Evolutionary conservation across 1,140 invertebrate species (phyloP).

Genomic region (Drosophila kohkoa): DNA sequence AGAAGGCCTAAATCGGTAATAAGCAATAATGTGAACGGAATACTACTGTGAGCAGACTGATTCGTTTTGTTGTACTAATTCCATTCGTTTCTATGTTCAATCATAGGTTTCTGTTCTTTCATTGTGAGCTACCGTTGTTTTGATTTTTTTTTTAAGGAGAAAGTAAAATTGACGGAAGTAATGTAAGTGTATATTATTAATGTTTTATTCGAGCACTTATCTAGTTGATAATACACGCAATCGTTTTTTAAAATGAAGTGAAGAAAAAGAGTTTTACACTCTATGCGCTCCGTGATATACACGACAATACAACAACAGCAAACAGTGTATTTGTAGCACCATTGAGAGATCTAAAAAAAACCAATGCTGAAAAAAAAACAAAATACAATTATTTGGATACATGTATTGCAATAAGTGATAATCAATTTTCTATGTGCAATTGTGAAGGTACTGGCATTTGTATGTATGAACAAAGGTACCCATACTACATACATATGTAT

Average conservation of each 20-base stretch:
- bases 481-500: constrained; percentile 11
- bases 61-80: constrained; percentile 41
- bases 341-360: neutral
- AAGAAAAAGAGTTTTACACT: neutral
- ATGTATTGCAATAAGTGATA: constrained; percentile 3
- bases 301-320: neutral
- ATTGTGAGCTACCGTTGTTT: constrained; percentile 53
- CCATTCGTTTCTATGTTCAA: constrained; percentile 47
- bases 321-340: constrained; percentile 1
- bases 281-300: neutral
- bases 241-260: neutral
- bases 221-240: neutral
- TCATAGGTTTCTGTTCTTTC: constrained; percentile 45
- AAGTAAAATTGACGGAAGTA: constrained; percentile 61
- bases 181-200: constrained; percentile 50
- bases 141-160: constrained; percentile 57
- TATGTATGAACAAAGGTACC: constrained; percentile 15
- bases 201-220: constrained; percentile 1
- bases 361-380: neutral
- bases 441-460: constrained; percentile 10
- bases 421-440: constrained; percentile 12
- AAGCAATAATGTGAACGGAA: constrained; percentile 2
- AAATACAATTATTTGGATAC: neutral
- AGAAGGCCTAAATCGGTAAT: neutral
- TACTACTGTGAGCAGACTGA: constrained; percentile 7